Percentiles rank a stretch among this genome's conserved stretches.
Conservation (phyloP, 2,113 vertebrate species). For the Tyto alba region DNA sequence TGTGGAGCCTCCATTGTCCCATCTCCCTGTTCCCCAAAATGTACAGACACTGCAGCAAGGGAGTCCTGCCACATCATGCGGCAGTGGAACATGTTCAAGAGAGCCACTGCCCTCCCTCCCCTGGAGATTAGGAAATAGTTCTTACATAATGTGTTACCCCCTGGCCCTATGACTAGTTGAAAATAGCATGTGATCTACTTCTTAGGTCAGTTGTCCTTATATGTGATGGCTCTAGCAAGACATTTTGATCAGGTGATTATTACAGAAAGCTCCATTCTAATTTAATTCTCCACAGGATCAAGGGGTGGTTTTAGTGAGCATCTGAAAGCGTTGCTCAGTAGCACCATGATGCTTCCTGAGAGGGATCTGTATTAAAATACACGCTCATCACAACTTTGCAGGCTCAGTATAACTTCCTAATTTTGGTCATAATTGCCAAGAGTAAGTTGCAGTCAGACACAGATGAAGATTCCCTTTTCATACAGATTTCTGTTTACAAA, state of each 20-base stretch:
- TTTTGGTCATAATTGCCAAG: background rate
- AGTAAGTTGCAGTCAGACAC: background rate
- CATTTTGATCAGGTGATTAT: slow-evolving; percentile 27
- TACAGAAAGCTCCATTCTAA: slow-evolving; percentile 20
- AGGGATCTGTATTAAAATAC: background rate
- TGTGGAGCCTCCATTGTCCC: fast-evolving
- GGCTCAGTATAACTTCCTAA: slow-evolving; percentile 24
- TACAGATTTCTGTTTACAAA: background rate
- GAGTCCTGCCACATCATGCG: background rate
- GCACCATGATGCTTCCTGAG: background rate
- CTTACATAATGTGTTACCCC: background rate
- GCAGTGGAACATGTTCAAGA: background rate
- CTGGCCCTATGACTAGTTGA: background rate
- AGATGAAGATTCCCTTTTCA: background rate
- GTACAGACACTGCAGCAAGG: background rate
- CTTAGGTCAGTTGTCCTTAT: background rate
- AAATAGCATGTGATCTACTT: slow-evolving; percentile 7
- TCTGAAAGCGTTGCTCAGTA: background rate
- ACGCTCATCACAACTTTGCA: background rate
- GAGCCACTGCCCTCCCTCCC: background rate
- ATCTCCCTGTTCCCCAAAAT: background rate
- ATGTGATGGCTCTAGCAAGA: background rate
- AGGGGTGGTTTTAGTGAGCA: background rate
- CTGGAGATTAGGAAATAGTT: background rate
- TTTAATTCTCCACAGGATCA: slow-evolving; percentile 16